These are phyloP conservation scores for Netelia inedita DNA, from an alignment of 2,888 invertebrate species.

Conservation along the genomic window DNA sequence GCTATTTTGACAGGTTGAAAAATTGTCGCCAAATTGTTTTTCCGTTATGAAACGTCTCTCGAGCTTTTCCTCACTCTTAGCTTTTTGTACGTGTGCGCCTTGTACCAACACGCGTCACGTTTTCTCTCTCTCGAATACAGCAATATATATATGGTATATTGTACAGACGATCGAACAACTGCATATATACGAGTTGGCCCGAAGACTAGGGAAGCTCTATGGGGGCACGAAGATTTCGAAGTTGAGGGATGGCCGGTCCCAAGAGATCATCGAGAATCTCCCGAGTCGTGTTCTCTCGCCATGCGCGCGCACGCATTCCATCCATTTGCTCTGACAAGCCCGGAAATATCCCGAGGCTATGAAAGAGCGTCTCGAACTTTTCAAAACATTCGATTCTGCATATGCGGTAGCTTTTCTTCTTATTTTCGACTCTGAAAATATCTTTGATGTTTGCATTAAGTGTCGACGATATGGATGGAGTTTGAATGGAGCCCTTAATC, in stretches of 20 bases:
- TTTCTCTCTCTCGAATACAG: constrained; percentile 37
- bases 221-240: constrained; percentile 70
- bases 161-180: constrained; percentile 53
- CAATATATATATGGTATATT: constrained; percentile 34
- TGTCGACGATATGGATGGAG: background rate
- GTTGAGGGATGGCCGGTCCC: constrained; percentile 76
- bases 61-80: constrained; percentile 64
- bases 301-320: constrained; percentile 34
- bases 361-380: constrained; percentile 31
- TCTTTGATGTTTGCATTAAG: constrained; percentile 2
- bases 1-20: constrained; percentile 80
- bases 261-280: constrained; percentile 71
- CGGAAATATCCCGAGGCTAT: constrained; percentile 61
- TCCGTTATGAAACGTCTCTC: constrained; percentile 68
- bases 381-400: constrained; percentile 59
- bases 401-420: constrained; percentile 26
- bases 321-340: constrained; percentile 59
- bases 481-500: background rate
- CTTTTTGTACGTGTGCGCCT: constrained; percentile 42
- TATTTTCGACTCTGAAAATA: constrained; percentile 18
- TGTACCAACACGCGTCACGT: constrained; percentile 53
- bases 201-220: constrained; percentile 48
- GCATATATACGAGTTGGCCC: constrained; percentile 52
- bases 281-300: constrained; percentile 51
- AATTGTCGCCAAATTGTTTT: constrained; percentile 80